These are phyloP conservation scores for Mungos mungo DNA, from an alignment of 2,113 vertebrate species.

Conservation along the genomic window DNA sequence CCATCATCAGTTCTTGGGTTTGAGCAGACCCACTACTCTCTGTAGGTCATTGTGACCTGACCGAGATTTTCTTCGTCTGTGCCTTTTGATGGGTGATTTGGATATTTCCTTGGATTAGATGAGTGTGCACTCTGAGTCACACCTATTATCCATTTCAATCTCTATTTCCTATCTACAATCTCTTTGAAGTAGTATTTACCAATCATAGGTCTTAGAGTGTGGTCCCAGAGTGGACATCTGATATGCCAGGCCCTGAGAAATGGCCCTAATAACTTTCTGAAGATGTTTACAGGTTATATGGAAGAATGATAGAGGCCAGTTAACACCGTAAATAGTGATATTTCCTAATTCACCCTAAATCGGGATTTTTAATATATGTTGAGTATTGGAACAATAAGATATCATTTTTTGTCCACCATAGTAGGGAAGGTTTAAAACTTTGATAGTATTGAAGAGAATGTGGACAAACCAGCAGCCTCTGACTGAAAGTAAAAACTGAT, in stretches of 20 bases:
- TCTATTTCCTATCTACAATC: not conserved
- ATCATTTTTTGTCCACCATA: not conserved
- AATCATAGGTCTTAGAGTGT: not conserved
- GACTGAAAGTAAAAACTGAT: not conserved
- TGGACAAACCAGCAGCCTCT: not conserved
- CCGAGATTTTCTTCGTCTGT: not conserved
- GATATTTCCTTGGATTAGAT: not conserved
- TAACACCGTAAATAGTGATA: not conserved
- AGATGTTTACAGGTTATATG: not conserved
- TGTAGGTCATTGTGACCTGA: not conserved
- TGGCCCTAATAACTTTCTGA: not conserved
- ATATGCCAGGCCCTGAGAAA: not conserved
- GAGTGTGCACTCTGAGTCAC: not conserved
- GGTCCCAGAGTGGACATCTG: not conserved
- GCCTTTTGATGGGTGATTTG: not conserved
- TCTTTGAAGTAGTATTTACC: not conserved
- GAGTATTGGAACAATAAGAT: not conserved
- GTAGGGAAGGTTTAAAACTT: constrained; percentile 17
- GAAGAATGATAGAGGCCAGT: not conserved
- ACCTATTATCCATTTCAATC: not conserved
- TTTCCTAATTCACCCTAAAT: not conserved
- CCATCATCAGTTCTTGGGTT: constrained; percentile 6
- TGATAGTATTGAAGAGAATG: not conserved
- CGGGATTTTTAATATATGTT: not conserved
- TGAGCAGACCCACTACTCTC: not conserved